Base-by-base conservation (phyloP, 2,888 invertebrate genomes). In the Xestobium rufovillosum region DNA sequence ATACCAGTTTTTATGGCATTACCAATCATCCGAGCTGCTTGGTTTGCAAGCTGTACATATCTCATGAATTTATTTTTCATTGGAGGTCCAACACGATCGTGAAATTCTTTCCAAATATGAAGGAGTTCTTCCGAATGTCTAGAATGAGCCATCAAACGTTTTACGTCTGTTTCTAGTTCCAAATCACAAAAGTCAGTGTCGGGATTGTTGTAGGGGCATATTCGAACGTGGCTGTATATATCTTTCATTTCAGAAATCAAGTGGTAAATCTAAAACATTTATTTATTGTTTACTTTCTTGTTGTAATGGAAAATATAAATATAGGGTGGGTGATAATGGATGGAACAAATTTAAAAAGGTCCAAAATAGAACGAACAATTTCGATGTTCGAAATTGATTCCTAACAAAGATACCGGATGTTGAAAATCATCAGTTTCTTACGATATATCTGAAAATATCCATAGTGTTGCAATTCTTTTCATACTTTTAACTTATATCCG, bases 71-170 rank as follows among this genome's bases (percentile, higher is more conserved):
- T 71, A 39, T 80, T 76, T 59, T 78, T 79, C 61, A 89, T 69
- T 14, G 78, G 78, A 0, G 80, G 82, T 0, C 90, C 90, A 0
- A 83, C 77, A 38, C 76, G 78, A 41, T 89, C 83, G 44, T 89
- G 72, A 76, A 86, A 91, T 36, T 80, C 79, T 51, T 70, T 73
- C 91, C 91, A 91, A 0, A 82, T 78, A 49, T 85, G 78, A 11
- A 78, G 54, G 29, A 90, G 63, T 53, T 87, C 84, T 13, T 79
- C 76, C 46, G 83, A 83, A 48, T 87, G 79, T 42, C 80, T 71
- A 0, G 84, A 84, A 55, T 76, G 75, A 0, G 79, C 76, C 66
- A 87, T 70, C 23, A 83, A 75, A 40, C 57, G 70, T 2, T 65
- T 73, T 25, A 83, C 70, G 50, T 82, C 83, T 25, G 75, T 71